Conservation (phyloP, 2,888 invertebrate species). For the Sylvicola cinctus region DNA sequence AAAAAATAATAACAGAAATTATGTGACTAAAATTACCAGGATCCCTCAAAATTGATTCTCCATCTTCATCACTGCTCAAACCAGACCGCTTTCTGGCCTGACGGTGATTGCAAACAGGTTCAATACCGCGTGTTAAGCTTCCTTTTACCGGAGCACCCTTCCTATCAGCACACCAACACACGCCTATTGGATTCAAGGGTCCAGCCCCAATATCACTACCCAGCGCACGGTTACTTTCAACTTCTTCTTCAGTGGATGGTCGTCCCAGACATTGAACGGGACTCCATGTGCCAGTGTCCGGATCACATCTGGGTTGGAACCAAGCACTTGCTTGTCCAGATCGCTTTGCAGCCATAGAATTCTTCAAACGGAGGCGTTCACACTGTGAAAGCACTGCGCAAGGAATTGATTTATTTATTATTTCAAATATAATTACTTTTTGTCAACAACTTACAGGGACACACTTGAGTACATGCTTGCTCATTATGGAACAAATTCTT, state of each 20-base stretch:
- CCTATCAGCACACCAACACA: conserved; percentile 74
- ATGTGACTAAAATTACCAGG: conserved; percentile 14
- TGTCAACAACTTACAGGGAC: conserved; percentile 36
- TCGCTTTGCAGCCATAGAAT: conserved; percentile 46
- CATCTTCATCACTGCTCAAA: conserved; percentile 16
- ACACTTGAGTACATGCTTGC: conserved; percentile 56
- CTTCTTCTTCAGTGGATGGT: conserved; percentile 17
- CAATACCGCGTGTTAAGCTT: conserved; percentile 50
- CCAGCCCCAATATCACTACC: conserved; percentile 5
- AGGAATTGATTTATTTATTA: conserved; percentile 1
- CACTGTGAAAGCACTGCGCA: conserved; percentile 51
- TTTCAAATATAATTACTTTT: neutral
- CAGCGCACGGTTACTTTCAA: conserved; percentile 12
- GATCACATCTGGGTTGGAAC: conserved; percentile 59
- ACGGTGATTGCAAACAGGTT: conserved; percentile 60
- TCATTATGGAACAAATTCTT: conserved; percentile 71
- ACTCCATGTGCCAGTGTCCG: conserved; percentile 54
- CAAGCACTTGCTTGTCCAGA: conserved; percentile 27
- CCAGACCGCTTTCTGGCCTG: conserved; percentile 42
- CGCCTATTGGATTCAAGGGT: conserved; percentile 29
- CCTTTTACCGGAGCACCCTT: conserved; percentile 66
- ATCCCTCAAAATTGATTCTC: conserved; percentile 17
- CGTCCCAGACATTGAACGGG: conserved; percentile 57
- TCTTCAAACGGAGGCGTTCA: conserved; percentile 59
- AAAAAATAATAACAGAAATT: conserved; percentile 22